Conservation (phyloP, 2,888 invertebrate genomes). For the Caenorhabditis angaria region DNA sequence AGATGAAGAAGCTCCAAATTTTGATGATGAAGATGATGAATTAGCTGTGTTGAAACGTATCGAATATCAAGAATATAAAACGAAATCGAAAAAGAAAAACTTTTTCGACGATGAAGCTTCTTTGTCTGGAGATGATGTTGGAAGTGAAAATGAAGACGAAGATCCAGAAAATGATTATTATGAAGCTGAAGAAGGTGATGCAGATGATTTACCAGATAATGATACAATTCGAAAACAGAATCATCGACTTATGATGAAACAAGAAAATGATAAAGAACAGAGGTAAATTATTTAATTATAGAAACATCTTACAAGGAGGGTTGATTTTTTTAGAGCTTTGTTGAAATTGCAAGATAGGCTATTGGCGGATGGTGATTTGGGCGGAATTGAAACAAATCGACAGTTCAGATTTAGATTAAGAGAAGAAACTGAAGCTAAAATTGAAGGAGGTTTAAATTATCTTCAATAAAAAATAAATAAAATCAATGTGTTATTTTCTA, state of each 20-base stretch:
- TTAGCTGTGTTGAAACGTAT: slow-evolving; percentile 48
- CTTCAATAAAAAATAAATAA: neutral
- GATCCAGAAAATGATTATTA: slow-evolving; percentile 55
- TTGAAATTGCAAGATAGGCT: slow-evolving; percentile 61
- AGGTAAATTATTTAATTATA: slow-evolving; percentile 19
- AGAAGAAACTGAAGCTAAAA: slow-evolving; percentile 32
- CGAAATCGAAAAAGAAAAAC: slow-evolving; percentile 44
- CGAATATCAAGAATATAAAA: slow-evolving; percentile 39
- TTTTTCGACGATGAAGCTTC: slow-evolving; percentile 69
- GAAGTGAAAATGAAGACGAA: slow-evolving; percentile 59
- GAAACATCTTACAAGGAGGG: neutral
- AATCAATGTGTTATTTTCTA: neutral
- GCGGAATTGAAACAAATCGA: slow-evolving; percentile 57
- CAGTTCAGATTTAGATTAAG: slow-evolving; percentile 55
- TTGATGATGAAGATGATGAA: slow-evolving; percentile 55
- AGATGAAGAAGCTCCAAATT: slow-evolving; percentile 20
- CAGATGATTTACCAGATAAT: slow-evolving; percentile 55
- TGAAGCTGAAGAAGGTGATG: slow-evolving; percentile 60
- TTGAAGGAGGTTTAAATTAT: neutral
- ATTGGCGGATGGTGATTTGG: slow-evolving; percentile 60
- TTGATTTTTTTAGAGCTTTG: slow-evolving; percentile 38
- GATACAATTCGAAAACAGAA: slow-evolving; percentile 58
- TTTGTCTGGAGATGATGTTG: slow-evolving; percentile 67
- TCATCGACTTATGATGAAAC: slow-evolving; percentile 55
- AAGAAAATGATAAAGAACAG: slow-evolving; percentile 55